A percentile compares a stretch with the other conserved stretches of the same genome.
phyloP scores from a whole-genome alignment of 2,888 invertebrate genomes.

The Meteorus cinctellus region DNA sequence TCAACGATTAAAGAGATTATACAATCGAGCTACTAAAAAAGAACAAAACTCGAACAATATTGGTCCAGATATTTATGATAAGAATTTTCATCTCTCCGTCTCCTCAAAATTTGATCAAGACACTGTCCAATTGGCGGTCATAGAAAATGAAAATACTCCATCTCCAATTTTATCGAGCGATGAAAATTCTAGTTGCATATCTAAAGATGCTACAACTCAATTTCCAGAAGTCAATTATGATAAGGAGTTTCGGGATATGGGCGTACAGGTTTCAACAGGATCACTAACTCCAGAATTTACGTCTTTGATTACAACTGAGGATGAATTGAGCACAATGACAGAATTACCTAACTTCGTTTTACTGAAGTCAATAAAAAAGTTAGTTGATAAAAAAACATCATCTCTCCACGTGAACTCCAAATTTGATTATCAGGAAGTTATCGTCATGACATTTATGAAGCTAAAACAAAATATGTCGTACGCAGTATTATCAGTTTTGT shows the following conservation, averaged over 20 bases:
- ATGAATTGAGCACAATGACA: constrained; percentile 16
- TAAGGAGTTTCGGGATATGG: neutral
- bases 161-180: neutral
- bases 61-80: neutral
- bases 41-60: neutral
- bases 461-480: constrained; percentile 45
- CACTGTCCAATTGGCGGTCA: neutral
- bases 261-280: constrained; percentile 3
- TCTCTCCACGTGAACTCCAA: constrained; percentile 8
- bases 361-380: neutral
- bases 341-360: neutral
- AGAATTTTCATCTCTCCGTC: neutral
- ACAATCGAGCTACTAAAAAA: too few species aligned
- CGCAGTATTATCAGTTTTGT: constrained; percentile 33
- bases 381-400: neutral
- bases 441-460: constrained; percentile 41
- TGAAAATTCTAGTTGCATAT: neutral
- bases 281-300: neutral
- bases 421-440: constrained; percentile 28
- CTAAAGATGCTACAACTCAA: constrained; percentile 7
- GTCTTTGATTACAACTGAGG: constrained; percentile 7
- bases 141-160: constrained; percentile 1
- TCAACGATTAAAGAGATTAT: too few species aligned
- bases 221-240: neutral
- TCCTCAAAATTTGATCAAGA: neutral